Evolutionary conservation across 2,888 invertebrate genomes (phyloP).

Genomic region (Creontiades dilutus): DNA sequence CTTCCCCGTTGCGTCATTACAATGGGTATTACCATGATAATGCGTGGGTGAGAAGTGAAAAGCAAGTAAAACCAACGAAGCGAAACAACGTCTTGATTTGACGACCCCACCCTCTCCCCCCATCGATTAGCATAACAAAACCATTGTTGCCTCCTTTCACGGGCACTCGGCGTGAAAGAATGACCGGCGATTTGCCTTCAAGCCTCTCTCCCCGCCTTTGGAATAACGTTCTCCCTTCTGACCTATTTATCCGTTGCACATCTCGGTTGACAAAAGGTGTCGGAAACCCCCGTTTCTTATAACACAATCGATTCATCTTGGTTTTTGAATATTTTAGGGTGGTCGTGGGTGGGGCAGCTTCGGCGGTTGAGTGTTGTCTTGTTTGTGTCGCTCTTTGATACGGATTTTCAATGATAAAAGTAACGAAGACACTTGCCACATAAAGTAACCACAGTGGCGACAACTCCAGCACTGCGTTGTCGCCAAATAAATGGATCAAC

Average conservation of each 20-base stretch:
- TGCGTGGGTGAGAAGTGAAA: background rate
- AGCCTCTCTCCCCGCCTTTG: background rate
- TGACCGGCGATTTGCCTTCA: slow-evolving; percentile 21
- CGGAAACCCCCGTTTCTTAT: background rate
- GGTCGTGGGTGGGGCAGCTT: background rate
- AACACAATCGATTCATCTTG: background rate
- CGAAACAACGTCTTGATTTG: slow-evolving; percentile 42
- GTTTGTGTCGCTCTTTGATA: background rate
- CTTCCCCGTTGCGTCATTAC: background rate
- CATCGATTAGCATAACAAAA: slow-evolving; percentile 31
- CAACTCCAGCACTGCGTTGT: too few relatives aligned
- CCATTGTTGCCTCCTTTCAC: slow-evolving; percentile 27
- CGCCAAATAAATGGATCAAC: too few relatives aligned
- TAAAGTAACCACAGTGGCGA: too few relatives aligned
- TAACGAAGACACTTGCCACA: too few relatives aligned
- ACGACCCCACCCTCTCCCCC: slow-evolving; percentile 4
- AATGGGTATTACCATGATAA: slow-evolving; percentile 9
- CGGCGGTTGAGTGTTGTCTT: background rate
- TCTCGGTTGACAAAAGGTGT: slow-evolving; percentile 1
- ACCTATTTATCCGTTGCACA: background rate
- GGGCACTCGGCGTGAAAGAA: background rate
- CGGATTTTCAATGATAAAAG: too few relatives aligned
- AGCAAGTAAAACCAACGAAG: slow-evolving; percentile 15
- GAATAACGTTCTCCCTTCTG: slow-evolving; percentile 21
- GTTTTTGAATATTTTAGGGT: background rate